These are phyloP conservation scores for Spermophilus dauricus DNA, from an alignment of 2,113 vertebrate species.

Conservation along the genomic window DNA sequence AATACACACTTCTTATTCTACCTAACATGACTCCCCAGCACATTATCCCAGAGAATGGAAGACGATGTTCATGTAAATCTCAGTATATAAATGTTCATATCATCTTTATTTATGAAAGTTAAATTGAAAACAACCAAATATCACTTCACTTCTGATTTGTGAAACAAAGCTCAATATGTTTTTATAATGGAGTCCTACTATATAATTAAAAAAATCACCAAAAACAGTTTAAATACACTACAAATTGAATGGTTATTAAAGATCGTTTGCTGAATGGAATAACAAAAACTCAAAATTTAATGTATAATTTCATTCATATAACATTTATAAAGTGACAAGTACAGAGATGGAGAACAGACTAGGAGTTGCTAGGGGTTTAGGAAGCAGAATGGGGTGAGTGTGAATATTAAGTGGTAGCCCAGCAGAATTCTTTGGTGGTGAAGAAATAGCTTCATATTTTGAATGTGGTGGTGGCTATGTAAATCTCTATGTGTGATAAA, in stretches of 20 bases:
- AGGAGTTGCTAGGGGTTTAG: neutral
- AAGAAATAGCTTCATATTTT: neutral
- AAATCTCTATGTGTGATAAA: neutral
- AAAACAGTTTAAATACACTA: neutral
- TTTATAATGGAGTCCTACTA: neutral
- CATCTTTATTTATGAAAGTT: neutral
- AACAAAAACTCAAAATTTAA: neutral
- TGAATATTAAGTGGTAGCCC: neutral
- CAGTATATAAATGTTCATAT: neutral
- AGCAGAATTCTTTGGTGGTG: neutral
- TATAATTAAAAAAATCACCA: neutral
- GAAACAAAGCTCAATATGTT: neutral
- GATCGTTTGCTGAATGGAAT: neutral
- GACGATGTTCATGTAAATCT: neutral
- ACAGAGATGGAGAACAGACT: neutral
- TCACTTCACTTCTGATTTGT: neutral
- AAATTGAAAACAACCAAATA: neutral
- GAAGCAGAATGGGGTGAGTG: neutral
- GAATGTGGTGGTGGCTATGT: neutral
- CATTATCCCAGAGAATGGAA: neutral
- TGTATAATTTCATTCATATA: neutral
- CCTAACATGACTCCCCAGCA: neutral
- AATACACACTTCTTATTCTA: neutral
- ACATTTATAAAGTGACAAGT: neutral
- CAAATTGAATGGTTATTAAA: neutral